Evolutionary conservation across 2,888 invertebrate genomes (phyloP), one percentile per base, ranked within the genome.

Genomic region (Bombylius major): DNA sequence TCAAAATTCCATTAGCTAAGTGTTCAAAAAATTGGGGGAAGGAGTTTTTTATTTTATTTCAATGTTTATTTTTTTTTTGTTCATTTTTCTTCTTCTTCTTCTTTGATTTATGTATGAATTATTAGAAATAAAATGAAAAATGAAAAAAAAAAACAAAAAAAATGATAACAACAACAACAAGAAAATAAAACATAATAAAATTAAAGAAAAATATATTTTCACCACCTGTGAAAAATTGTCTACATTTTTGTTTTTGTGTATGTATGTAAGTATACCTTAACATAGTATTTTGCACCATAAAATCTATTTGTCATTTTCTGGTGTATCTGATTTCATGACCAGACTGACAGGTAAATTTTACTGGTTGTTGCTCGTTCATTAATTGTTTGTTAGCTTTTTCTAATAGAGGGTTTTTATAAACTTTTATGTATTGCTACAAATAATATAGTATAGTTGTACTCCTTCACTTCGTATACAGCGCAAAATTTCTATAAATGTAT

Each of bases 1-100:
- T 50, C 50, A 46, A 50, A 36, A 55, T 55, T 55, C 54, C 54
- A 55, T 55, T 55, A 55, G 54, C 54, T 34, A 48, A 53, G 44
- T 54, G 54, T 54, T 54, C 49, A 49, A 48, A 33, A 33, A 49
- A 49, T 33, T 3, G n/a, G n/a, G n/a, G 50, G 44, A 14, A 32
- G 42, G 9, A 36, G 36, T 36, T 9, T 23, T 23, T 2, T 23
- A 23, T 23, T 23, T 23, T 23, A 23, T 23, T 23, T 3, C 23
- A 23, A 23, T 23, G 23, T 23, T 23, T 3, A 23, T 23, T 36
- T 36, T 36, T 6, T 36, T 36, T 36, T 9, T 36, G 36, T 36
- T 6, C 36, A 3, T 4, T 6, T 4, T 36, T 36, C 6, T 6
- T 36, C 50, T 12, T 23, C 14, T 46, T 36, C 32, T 47, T 14